Conservation (phyloP, 1,140 invertebrate genomes). For the Platyura marginata region DNA sequence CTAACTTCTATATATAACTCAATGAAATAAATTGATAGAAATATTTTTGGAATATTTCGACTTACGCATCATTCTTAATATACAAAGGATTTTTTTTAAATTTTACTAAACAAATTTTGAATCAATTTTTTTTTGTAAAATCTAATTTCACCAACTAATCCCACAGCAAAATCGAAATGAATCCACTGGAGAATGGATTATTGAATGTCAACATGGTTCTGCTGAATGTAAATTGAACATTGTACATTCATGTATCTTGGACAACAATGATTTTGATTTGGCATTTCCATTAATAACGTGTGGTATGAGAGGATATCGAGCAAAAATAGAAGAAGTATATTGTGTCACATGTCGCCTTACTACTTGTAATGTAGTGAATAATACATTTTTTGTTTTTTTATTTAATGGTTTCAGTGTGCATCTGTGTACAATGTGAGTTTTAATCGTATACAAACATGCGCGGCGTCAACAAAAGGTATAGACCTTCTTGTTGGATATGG, state of each 20-base stretch:
- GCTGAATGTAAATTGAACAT: constrained; percentile 20
- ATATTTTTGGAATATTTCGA: too few species aligned
- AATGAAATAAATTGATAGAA: too few species aligned
- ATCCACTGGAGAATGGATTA: constrained; percentile 3
- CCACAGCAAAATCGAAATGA: constrained; percentile 4
- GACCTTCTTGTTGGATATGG: constrained; percentile 15
- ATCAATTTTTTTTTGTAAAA: too few species aligned
- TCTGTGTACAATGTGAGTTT: constrained; percentile 10
- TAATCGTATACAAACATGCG: too few species aligned
- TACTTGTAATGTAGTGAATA: too few species aligned
- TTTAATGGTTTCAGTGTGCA: constrained; percentile 12
- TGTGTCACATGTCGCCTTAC: background rate
- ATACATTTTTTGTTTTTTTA: too few species aligned
- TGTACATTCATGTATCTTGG: constrained; percentile 17
- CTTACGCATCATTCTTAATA: too few species aligned
- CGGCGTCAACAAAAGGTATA: constrained; percentile 8
- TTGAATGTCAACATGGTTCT: constrained; percentile 16
- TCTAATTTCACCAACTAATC: background rate
- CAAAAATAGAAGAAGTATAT: constrained; percentile 1
- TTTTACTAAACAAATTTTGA: too few species aligned
- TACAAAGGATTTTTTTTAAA: too few species aligned
- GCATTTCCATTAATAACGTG: constrained; percentile 16
- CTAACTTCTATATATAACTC: too few species aligned
- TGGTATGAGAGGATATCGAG: constrained; percentile 8
- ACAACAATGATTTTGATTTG: constrained; percentile 7